Percentiles rank a stretch among this genome's conserved stretches.
phyloP scores from a whole-genome alignment of 2,113 vertebrate genomes.

The Eubucco bourcierii region DNA sequence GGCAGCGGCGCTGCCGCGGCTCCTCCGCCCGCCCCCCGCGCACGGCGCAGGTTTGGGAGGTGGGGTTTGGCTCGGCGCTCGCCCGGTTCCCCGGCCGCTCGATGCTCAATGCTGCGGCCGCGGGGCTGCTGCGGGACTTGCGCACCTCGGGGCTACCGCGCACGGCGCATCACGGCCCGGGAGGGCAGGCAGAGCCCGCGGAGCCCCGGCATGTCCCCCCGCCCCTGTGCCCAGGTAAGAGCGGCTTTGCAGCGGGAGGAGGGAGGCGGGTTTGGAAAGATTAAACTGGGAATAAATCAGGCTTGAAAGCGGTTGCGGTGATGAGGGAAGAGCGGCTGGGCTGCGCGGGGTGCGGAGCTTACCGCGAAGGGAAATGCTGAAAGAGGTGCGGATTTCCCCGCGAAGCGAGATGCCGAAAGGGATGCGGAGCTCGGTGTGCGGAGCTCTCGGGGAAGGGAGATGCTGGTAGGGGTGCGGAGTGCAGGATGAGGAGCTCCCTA shows the following conservation, averaged over 20 bases:
- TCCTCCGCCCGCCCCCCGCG: conserved; percentile 12
- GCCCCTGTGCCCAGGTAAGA: conserved; percentile 23
- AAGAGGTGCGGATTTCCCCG: background rate
- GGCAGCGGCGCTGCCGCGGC: background rate
- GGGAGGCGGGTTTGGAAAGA: background rate
- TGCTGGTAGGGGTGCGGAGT: background rate
- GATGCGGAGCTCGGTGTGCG: background rate
- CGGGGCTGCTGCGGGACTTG: background rate
- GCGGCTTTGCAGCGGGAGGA: background rate
- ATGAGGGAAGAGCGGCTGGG: background rate
- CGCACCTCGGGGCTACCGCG: background rate
- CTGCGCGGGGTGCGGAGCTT: background rate
- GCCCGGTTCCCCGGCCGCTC: conserved; percentile 4
- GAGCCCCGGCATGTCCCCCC: background rate
- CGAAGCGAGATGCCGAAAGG: background rate
- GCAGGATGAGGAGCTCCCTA: too few relatives aligned
- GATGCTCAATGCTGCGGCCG: background rate
- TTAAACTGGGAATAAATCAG: background rate
- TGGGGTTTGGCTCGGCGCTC: conserved; percentile 42
- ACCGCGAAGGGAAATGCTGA: background rate
- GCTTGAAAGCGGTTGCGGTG: background rate
- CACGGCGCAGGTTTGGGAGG: conserved; percentile 28
- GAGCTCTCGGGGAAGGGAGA: background rate
- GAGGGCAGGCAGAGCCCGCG: background rate
- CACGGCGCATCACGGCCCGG: background rate